A percentile compares a stretch with the other conserved stretches of the same genome.
Evolutionary conservation across 2,888 invertebrate species (phyloP).

Genomic region (Patella depressa): DNA sequence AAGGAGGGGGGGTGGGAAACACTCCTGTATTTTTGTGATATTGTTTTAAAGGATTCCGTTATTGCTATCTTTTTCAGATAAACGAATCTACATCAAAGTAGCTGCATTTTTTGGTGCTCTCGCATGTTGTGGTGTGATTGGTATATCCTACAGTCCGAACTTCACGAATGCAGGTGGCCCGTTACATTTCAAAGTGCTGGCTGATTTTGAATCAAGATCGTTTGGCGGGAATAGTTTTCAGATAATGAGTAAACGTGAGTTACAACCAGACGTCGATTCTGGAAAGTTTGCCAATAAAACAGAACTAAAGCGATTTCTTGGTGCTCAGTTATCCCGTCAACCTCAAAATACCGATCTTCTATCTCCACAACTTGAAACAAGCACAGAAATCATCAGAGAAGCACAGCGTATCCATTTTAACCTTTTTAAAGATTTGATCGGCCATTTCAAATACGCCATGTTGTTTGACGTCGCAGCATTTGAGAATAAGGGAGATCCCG

Average conservation of each 20-base stretch:
- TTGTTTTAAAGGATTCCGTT: too few species aligned
- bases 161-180: background rate
- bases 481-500: slow-evolving; percentile 43
- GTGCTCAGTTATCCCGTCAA: background rate
- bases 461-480: slow-evolving; percentile 31
- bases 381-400: slow-evolving; percentile 24
- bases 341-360: slow-evolving; percentile 20
- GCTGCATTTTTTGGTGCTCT: background rate
- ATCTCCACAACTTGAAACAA: slow-evolving; percentile 17
- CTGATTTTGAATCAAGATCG: background rate
- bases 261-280: background rate
- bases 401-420: slow-evolving; percentile 25
- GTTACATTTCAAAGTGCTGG: background rate
- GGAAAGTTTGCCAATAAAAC: background rate
- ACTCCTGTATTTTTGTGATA: too few species aligned
- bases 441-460: slow-evolving; percentile 24
- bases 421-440: slow-evolving; percentile 21
- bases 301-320: background rate
- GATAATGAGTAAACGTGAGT: background rate
- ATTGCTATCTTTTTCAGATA: background rate
- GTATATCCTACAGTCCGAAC: background rate
- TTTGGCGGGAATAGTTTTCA: background rate
- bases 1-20: too few species aligned
- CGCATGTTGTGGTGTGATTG: background rate
- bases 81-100: background rate